Evolutionary conservation across 2,797 vertebrate genomes (phyloP), one percentile per base, ranked within the genome.

Genomic region (Enteromius paludinosus): DNA sequence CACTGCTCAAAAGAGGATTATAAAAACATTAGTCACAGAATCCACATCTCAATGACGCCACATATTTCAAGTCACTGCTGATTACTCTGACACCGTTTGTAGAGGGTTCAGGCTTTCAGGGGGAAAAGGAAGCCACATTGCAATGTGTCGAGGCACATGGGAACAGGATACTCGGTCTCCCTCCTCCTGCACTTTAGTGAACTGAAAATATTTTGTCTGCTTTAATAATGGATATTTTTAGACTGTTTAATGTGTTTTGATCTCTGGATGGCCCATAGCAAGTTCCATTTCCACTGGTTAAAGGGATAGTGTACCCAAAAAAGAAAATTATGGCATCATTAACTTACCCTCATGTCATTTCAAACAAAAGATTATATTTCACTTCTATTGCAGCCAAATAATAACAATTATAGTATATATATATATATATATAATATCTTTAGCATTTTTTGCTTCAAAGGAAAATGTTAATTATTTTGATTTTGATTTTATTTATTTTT

Each of bases 21-120:
- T 94, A 94, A 94, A 93, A 92, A 93, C 92, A 91, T 95, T 94
- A 95, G 94, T 95, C 94, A 94, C 94, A 94, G 92, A 89, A 92
- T 90, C 90, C 87, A 89, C 84, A 88, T 87, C 90, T 95, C 93
- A 93, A 92, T 94, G 90, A 93, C 91, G 90, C 92, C 90, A 92
- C 93, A 95, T 95, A 94, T 95, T 94, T 94, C 92, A 92, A 94
- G 94, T 95, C 94, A 94, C 88, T 94, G 93, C 92, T 92, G 92
- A 94, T 95, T 94, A 95, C 91, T 89, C 88, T 92, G 94, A 94
- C 89, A 92, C 91, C 90, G 81, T 92, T 92, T 92, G 91, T 94
- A 90, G 92, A 93, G 86, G 89, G 93, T 88, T 89, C 88, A 87
- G 56, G 87, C 72, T 90, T 88, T 85, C 83, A 83, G 87, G 84